Evolutionary conservation across 2,113 vertebrate species (phyloP), one percentile per base, ranked within the genome.

Genomic region (Xiphophorus hellerii): DNA sequence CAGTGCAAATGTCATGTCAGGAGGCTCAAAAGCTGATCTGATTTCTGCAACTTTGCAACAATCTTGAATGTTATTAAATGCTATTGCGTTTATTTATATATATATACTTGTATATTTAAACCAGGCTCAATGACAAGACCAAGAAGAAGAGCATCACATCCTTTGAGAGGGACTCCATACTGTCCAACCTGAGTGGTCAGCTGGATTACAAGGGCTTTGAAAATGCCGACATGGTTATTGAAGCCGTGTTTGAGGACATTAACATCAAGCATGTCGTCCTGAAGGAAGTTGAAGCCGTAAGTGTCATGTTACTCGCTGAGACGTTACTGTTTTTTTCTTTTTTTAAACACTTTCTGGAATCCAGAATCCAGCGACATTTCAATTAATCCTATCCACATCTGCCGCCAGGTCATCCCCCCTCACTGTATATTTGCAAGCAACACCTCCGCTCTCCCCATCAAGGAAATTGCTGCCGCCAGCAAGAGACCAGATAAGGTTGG

Each of bases 191-290:
- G 89, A 93, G 82, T 0, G 92, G 95, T 9, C 95, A 96, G 92
- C 91, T 99, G 63, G 96, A 98, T 74, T 99, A 98, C 90, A 90
- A 85, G 25, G 94, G 94, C 76, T 99, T 99, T 73, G 93, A 96
- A 48, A 96, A 96, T 64, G 94, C 93, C 0, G 97, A 99, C 92
- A 98, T 99, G 96, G 96, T 99, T 71, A 98, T 99, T 0, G 98
- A 99, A 90, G 98, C 98, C 0, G 98, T 99, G 71, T 99, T 99
- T 5, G 98, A 99, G 84, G 97, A 99, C 88, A 88, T 99, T 8
- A 91, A 71, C 42, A 84, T 99, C 87, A 99, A 99, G 73, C 97
- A 99, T 83, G 94, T 92, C 77, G 98, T 99, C 74, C 77, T 99
- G 39, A 97, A 96, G 91, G 96, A 99, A 81, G 94, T 98, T 69